Percentiles rank a stretch among this genome's conserved stretches.
Conservation (phyloP, 2,113 vertebrate species). For the Apodemus speciosus region DNA sequence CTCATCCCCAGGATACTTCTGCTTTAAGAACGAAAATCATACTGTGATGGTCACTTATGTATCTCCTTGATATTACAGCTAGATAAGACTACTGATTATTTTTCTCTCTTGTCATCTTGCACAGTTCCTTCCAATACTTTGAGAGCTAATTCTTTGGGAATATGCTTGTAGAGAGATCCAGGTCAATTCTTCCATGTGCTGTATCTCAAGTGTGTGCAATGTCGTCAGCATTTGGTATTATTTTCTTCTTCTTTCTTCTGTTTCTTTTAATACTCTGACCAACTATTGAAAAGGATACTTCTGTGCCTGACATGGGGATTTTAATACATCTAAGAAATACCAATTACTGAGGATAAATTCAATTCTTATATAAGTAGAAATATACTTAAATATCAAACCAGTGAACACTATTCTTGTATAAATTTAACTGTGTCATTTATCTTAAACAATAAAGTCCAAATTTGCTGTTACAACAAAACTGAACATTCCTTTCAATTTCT, state of each 20-base stretch:
- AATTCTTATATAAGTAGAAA: constrained; percentile 55
- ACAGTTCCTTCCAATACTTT: neutral
- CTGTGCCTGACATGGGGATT: neutral
- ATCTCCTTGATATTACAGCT: neutral
- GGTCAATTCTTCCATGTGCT: neutral
- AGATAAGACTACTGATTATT: neutral
- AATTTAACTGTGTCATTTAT: constrained; percentile 73
- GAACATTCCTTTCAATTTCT: constrained; percentile 73
- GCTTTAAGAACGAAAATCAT: neutral
- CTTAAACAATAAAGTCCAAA: constrained; percentile 65
- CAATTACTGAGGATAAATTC: neutral
- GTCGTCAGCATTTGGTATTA: neutral
- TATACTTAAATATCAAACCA: neutral
- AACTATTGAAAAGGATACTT: neutral
- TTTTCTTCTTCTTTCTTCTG: too few species aligned
- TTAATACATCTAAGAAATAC: neutral
- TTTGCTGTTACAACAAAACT: constrained; percentile 78
- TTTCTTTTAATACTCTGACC: neutral
- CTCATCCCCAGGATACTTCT: neutral
- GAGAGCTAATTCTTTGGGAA: neutral
- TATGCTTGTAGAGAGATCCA: neutral
- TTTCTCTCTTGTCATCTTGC: neutral
- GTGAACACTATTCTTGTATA: neutral
- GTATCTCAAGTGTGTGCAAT: neutral
- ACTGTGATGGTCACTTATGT: too few species aligned